phyloP scores from a whole-genome alignment of 2,888 invertebrate species.

The Sminthurinus aureus region DNA sequence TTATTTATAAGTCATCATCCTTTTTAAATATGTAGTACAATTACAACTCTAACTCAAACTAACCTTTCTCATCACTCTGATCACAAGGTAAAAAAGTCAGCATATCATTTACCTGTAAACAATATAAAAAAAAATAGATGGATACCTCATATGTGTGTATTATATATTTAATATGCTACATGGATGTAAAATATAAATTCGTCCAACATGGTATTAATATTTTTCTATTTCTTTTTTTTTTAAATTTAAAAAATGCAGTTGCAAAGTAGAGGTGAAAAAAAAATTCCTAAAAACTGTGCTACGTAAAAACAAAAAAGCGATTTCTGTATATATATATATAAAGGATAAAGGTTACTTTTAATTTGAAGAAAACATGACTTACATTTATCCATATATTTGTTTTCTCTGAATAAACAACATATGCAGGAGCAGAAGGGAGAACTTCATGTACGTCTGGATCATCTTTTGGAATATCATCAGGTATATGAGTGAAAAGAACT shows the following conservation, averaged over 20 bases:
- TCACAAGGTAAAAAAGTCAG: constrained; percentile 78
- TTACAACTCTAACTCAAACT: too few relatives aligned
- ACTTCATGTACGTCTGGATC: constrained; percentile 13
- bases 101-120: constrained; percentile 76
- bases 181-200: too few relatives aligned
- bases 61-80: constrained; percentile 61
- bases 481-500: constrained; percentile 77
- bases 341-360: too few relatives aligned
- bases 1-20: too few relatives aligned
- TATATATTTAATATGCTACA: too few relatives aligned
- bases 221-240: too few relatives aligned
- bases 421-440: constrained; percentile 64
- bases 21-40: too few relatives aligned
- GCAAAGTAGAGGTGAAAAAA: not conserved
- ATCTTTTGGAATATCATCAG: constrained; percentile 2
- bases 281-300: too few relatives aligned
- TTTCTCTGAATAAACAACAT: constrained; percentile 70
- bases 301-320: too few relatives aligned
- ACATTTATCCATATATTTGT: constrained; percentile 93
- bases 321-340: too few relatives aligned
- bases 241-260: not conserved
- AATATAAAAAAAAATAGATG: constrained; percentile 19
- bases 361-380: constrained; percentile 56
- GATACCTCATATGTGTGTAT: too few relatives aligned
- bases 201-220: too few relatives aligned